A percentile compares a stretch with the other conserved stretches of the same genome.
Conservation (phyloP, 1,140 invertebrate genomes). For the Lasioglossum albipes region DNA sequence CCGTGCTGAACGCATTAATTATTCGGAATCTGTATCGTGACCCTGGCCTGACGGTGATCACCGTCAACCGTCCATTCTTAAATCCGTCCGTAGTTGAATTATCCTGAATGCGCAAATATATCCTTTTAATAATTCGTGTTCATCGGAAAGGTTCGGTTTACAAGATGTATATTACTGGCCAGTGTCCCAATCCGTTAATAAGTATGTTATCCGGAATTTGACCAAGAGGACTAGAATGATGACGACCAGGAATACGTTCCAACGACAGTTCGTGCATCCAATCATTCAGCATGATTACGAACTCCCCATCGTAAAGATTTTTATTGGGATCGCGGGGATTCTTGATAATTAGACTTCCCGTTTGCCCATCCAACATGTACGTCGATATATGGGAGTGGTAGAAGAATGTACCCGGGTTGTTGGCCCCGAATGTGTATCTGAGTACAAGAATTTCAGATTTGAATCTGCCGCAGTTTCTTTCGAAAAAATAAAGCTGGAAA, state of each 20-base stretch:
- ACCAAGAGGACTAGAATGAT: too few species aligned
- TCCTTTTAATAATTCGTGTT: not conserved
- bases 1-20: constrained; percentile 90
- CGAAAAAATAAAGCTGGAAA: too few species aligned
- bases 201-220: too few species aligned
- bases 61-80: constrained; percentile 10
- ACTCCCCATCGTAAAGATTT: constrained; percentile 89
- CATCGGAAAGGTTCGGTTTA: not conserved
- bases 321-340: constrained; percentile 88
- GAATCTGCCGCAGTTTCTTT: too few species aligned
- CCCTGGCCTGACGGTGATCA: constrained; percentile 79
- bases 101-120: constrained; percentile 26
- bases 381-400: constrained; percentile 94
- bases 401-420: constrained; percentile 91
- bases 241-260: constrained; percentile 89
- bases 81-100: too few species aligned
- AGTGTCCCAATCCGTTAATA: constrained; percentile 88
- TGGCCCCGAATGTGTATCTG: constrained; percentile 87
- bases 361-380: constrained; percentile 92
- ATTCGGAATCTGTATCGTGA: constrained; percentile 89
- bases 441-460: constrained; percentile 1
- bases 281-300: constrained; percentile 90
- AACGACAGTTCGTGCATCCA: constrained; percentile 90
- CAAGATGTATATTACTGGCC: constrained; percentile 40
- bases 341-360: constrained; percentile 89